Evolutionary conservation across 2,888 invertebrate genomes (phyloP), one percentile per base, ranked within the genome.

Genomic region (Acrobasis suavella): DNA sequence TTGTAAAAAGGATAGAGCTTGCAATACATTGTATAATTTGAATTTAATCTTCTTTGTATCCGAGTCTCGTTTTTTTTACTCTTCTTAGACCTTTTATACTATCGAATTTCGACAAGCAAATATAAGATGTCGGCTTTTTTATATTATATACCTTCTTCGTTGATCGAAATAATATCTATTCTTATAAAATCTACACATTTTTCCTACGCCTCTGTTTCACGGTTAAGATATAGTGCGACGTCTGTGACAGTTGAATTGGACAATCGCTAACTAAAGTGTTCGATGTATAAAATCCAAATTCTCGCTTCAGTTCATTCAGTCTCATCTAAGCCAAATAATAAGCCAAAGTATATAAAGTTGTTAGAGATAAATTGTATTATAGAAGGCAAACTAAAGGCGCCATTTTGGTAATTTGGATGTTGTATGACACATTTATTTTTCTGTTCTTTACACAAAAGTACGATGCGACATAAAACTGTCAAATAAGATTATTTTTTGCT

Each of bases 291-390:
- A 46, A 14, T 50, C 12, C 32, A 22, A 58, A 58, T 58, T 58
- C 58, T 50, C 65, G 69, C 67, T 71, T 72, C 71, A 15, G 68
- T 72, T 76, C 66, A 72, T 79, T 75, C 75, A 72, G 76, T 78
- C 77, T 82, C 74, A 73, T 80, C 79, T 82, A 86, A 83, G 90
- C 89, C 90, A 90, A 90, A 91, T 79, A 83, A 72, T 78, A 85
- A 86, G 90, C 89, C 91, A 90, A 91, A 91, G 86, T 85, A 82
- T 78, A 77, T 76, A 73, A 80, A 76, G 76, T 76, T 74, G 62
- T 65, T 66, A 66, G 65, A 64, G 55, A 64, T 58, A 67, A 65
- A 59, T 62, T 66, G 55, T 63, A 66, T 67, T 66, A 64, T 68
- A 67, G 66, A 64, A 46, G 52, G 22, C 56, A 56, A 66, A 69